Conservation (phyloP, 2,888 invertebrate species). For the Lottia scabra region DNA sequence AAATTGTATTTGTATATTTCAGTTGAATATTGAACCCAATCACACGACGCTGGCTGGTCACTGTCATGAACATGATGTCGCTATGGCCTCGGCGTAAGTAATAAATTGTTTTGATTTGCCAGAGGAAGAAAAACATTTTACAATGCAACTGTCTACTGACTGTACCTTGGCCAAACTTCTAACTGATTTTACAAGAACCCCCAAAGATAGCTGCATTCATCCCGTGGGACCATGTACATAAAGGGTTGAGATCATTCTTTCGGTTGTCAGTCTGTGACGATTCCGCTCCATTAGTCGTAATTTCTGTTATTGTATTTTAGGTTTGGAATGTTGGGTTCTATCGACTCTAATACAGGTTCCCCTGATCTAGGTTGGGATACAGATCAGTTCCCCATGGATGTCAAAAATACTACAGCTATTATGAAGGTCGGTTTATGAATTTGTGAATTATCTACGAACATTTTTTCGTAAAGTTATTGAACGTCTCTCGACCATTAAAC, state of each 20-base stretch:
- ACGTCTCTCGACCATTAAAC: no score
- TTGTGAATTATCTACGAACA: no score
- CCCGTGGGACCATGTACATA: no score
- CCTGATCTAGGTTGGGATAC: constrained; percentile 72
- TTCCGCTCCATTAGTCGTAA: no score
- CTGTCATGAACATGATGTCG: constrained; percentile 72
- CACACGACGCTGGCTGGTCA: constrained; percentile 72
- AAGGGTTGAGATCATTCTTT: no score
- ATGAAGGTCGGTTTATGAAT: constrained; percentile 71
- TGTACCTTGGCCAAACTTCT: no score
- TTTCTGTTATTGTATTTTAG: constrained; percentile 60
- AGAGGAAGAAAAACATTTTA: neutral
- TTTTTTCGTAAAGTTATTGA: no score
- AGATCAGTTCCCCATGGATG: constrained; percentile 73
- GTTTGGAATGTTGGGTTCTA: constrained; percentile 75
- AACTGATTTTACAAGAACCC: no score
- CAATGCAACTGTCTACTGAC: no score
- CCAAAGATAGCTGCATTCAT: no score
- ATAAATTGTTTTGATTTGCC: neutral
- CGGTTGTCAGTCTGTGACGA: no score
- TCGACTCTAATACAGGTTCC: constrained; percentile 72
- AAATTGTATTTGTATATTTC: constrained; percentile 24
- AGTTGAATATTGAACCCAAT: constrained; percentile 76
- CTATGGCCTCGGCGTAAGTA: constrained; percentile 76
- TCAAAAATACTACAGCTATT: constrained; percentile 73